Base-by-base conservation (phyloP, 2,113 vertebrate genomes). In the Bufo bufo region DNA sequence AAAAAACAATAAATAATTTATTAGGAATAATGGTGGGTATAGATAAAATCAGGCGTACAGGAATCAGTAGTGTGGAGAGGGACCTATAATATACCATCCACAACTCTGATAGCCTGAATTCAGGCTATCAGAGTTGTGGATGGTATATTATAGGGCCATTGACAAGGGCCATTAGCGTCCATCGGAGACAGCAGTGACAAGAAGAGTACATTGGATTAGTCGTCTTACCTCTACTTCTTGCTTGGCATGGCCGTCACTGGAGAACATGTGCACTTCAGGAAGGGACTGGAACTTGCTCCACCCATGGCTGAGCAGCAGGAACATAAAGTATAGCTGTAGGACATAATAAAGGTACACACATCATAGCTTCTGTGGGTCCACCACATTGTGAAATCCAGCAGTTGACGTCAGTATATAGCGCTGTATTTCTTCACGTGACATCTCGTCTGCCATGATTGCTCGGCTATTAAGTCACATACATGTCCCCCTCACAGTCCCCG, bases 191-290 rank as follows among this genome's bases (percentile, higher is more conserved):
- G 66, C 6, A 63, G 61, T 63, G 17, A 63, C 9, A 20, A 8
- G 14, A 59, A 20, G 61, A 63, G 3, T 63, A 63, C 6, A 19
- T n/a, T 77, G 3, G 33, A 0, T 47, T 4, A 10, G 10, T 0
- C 43, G 13, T 69, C 47, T 83, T 69, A 83, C 82, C 82, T 83
- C 6, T 83, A 66, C 59, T n/a, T 65, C 13, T 23, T 19, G 47
- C 63, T 19, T 14, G 33, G 33, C 45, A 7, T 12, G 5, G 17
- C 45, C 16, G 9, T 59, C 11, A 4, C 56, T 8, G 5, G 63
- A 13, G 1, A 11, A 23, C 10, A 3, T 47, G 33, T 1, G 10
- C 80, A 52, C 14, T 23, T 17, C 47, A 33, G 63, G 82, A 69
- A 69, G 17, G 23, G 19, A 7, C 45, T 23, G 43, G 59, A 13